phyloP scores from a whole-genome alignment of 2,888 invertebrate species.

The Drosophila flavopinicola region DNA sequence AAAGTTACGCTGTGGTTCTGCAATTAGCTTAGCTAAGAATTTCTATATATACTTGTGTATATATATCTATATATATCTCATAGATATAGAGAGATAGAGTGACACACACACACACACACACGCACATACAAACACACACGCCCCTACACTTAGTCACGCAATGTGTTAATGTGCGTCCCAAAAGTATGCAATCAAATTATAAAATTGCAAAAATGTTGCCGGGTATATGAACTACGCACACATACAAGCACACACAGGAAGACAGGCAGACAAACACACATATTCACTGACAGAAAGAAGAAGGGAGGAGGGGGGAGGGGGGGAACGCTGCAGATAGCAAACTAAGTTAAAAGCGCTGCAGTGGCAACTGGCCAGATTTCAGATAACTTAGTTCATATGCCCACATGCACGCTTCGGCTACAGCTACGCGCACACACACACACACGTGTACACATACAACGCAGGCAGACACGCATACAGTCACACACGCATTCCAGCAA shows the following conservation, averaged over 20 bases:
- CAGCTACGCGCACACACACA: constrained; percentile 9
- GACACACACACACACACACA: neutral
- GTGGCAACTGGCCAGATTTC: constrained; percentile 56
- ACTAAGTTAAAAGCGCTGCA: constrained; percentile 72
- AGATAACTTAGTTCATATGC: constrained; percentile 48
- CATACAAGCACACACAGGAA: constrained; percentile 8
- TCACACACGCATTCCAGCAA: constrained; percentile 1
- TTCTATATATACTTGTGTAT: neutral
- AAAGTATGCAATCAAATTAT: constrained; percentile 76
- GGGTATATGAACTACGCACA: constrained; percentile 43
- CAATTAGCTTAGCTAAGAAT: constrained; percentile 44
- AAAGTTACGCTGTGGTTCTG: constrained; percentile 38
- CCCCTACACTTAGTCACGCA: constrained; percentile 27
- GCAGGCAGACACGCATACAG: neutral
- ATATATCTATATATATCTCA: neutral
- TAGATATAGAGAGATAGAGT: neutral
- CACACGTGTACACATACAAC: neutral
- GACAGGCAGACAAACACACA: constrained; percentile 2
- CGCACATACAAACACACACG: neutral
- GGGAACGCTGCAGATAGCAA: constrained; percentile 45
- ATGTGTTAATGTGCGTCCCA: constrained; percentile 67
- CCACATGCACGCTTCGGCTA: constrained; percentile 9
- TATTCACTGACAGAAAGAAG: constrained; percentile 1
- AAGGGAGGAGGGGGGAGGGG: neutral
- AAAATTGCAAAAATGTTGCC: constrained; percentile 62